Base-by-base conservation (phyloP, 2,797 vertebrate species). In the Erpetoichthys calabaricus region DNA sequence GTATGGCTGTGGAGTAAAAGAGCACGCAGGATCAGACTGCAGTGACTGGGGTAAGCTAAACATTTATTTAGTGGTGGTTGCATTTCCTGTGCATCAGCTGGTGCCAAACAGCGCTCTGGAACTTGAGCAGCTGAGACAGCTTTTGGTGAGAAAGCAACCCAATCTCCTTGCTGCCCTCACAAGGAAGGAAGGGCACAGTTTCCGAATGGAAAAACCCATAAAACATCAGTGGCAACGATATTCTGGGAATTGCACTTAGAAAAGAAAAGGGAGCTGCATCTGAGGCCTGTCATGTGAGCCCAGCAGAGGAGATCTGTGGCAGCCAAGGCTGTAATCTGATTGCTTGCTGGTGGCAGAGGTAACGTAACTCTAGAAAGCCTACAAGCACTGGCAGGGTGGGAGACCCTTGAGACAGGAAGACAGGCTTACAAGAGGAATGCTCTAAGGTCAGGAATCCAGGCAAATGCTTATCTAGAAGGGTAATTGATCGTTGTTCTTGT, bases 61-160 rank as follows among this genome's bases (percentile, higher is more conserved):
- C 62, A 62, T 65, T 60, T 54, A 57, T 51, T 59, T 56, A 62
- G 63, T 9, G 46, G 4, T 6, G 44, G 41, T 25, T 60, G 55
- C 59, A 60, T 45, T 43, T 60, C 51, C n/a, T 10, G 42, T 9
- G 3, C 9, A 3, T 25, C 50, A 9, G 50, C 9, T 25, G 41
- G 41, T 25, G 8, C 25, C 50, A 51, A 9, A 51, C 45, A 51
- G 50, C 8, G 3, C 50, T 9, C 25, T 25, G 25, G 25, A 25
- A 25, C 25, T 25, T 25, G 25, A 25, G 25, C 25, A 25, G 50
- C 50, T 51, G 50, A 51, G 50, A 9, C 50, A n/a, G 50, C 66
- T 45, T 51, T 4, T 25, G 47, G 44, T 44, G 55, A 47, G 60
- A 59, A 57, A 53, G 43, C 60, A 63, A 60, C 43, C 53, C 47